These are phyloP conservation scores for Epirrhoe alternata DNA, from an alignment of 2,888 invertebrate genomes.

Conservation along the genomic window DNA sequence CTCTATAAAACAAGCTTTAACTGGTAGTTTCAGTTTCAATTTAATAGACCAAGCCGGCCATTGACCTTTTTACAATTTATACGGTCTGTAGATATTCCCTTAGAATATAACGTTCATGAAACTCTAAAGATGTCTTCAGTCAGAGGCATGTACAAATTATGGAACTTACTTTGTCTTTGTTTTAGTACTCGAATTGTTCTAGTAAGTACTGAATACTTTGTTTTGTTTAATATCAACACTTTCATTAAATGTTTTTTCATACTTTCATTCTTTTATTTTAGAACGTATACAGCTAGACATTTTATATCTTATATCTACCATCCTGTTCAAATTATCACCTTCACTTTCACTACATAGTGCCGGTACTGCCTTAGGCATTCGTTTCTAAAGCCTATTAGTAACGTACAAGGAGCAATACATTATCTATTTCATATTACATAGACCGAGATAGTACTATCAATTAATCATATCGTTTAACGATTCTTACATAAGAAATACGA, in stretches of 20 bases:
- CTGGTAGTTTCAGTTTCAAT: constrained; percentile 1
- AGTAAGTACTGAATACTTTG: too few species aligned
- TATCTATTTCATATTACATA: neutral
- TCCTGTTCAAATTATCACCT: constrained; percentile 10
- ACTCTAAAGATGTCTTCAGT: too few species aligned
- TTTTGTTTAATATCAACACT: too few species aligned
- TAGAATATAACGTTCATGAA: too few species aligned
- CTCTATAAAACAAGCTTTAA: constrained; percentile 15
- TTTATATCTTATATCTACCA: neutral
- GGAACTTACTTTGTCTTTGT: too few species aligned
- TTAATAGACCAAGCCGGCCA: neutral
- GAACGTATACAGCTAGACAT: neutral
- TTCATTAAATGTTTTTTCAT: neutral
- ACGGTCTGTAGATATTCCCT: too few species aligned
- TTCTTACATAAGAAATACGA: neutral
- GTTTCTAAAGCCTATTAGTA: neutral
- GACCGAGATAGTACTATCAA: neutral
- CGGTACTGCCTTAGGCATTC: constrained; percentile 3
- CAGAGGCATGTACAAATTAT: too few species aligned
- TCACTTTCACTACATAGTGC: constrained; percentile 6
- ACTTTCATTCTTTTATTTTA: neutral
- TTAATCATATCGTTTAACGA: neutral
- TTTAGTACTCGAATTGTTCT: too few species aligned
- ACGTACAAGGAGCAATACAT: neutral
- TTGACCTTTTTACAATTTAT: neutral